Evolutionary conservation across 2,888 invertebrate species (phyloP).

Genomic region (Pseudolycoriella hygida): DNA sequence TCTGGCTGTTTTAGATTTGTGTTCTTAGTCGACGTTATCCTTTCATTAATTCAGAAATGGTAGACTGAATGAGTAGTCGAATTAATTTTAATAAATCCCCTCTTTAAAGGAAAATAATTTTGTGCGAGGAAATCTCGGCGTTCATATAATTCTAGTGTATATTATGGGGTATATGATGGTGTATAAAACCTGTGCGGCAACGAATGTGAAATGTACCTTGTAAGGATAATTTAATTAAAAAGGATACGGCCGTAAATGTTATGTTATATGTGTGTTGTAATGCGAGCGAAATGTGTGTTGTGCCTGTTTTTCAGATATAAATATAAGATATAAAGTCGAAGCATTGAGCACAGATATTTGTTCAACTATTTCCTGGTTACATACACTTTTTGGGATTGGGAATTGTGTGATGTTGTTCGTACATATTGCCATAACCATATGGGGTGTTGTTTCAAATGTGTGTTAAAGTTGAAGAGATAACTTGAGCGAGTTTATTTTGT

Average conservation of each 20-base stretch:
- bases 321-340: too few species aligned
- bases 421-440: too few species aligned
- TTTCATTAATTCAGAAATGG: too few species aligned
- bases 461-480: too few species aligned
- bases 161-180: too few species aligned
- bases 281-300: too few species aligned
- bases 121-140: background rate
- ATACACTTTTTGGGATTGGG: background rate
- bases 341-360: background rate
- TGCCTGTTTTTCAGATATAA: too few species aligned
- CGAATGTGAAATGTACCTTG: background rate
- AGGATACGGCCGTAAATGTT: background rate
- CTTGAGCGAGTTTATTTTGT: too few species aligned
- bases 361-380: background rate
- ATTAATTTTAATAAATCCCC: conserved; percentile 1
- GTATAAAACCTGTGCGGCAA: too few species aligned
- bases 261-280: background rate
- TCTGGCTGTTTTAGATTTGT: too few species aligned
- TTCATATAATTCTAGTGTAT: background rate
- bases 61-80: background rate
- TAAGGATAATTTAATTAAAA: conserved; percentile 1
- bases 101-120: background rate
- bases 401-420: background rate
- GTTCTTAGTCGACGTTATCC: too few species aligned
- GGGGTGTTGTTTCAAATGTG: too few species aligned